Base-by-base conservation (phyloP, 1,140 invertebrate genomes). In the Procambarus clarkii region DNA sequence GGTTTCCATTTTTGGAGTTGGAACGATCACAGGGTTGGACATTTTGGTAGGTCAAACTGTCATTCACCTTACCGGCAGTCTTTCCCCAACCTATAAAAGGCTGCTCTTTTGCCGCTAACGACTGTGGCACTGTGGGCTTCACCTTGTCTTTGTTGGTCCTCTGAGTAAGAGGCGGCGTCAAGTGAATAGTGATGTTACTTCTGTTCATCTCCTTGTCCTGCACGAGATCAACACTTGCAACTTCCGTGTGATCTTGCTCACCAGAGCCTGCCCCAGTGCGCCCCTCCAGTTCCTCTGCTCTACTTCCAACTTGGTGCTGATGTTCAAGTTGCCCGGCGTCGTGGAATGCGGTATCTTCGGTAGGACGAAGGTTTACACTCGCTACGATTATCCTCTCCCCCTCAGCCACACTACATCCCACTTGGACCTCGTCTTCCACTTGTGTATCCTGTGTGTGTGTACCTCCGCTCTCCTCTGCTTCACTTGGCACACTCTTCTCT, bases 111-210 rank as follows among this genome's bases (percentile, higher is more conserved):
- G 69, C 4, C 18, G 79, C 60, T 34, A 34, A 34, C 44, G 50
- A 79, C 15, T 21, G 8, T 21, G 18, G 7, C n/a, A 13, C 34
- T 18, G 76, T 0, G 4, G 13, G 13, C 11, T 4, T 15, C 4
- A 18, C 60, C 11, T 64, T 18, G 69, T 77, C 79, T 3, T 84
- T 46, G 44, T 50, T 81, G 80, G 88, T 44, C 48, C 69, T 24
- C n/a, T 54, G 60, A 46, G 90, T 48, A 8, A 82, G 58, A 48
- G 84, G 90, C 1, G 90, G 84, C 8, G 77, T 87, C n/a, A 91
- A 78, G 60, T 87, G 90, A 11, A 91, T 83, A 48, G 78, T 81
- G 60, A 91, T 71, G 79, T 91, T 91, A 54, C 58, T 77, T 50
- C 69, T 86, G 46, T 86, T 86, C 90, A 91, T 91, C 44, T 71